A percentile compares a stretch with the other conserved stretches of the same genome.
Conservation (phyloP, 2,888 invertebrate genomes). For the Hymenopus coronatus region DNA sequence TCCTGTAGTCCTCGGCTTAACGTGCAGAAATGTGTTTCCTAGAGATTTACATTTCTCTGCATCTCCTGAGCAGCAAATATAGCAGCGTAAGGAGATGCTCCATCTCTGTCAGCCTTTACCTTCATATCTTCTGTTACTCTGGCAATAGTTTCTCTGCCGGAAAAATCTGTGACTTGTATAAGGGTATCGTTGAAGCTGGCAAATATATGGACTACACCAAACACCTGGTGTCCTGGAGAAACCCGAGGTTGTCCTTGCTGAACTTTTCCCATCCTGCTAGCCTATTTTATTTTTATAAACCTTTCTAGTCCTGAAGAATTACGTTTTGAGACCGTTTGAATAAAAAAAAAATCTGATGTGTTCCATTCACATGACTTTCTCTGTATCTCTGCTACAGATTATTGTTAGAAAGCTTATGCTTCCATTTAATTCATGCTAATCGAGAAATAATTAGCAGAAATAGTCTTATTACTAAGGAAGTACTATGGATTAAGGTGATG, state of each 20-base stretch:
- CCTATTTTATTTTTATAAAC: conserved; percentile 65
- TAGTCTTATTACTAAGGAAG: no score
- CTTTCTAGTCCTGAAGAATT: no score
- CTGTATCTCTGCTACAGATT: no score
- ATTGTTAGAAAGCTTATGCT: no score
- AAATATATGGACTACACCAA: conserved; percentile 99
- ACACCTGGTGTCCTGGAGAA: conserved; percentile 93
- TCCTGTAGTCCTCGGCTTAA: conserved; percentile 51
- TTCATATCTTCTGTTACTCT: background rate
- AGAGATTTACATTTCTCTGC: no score
- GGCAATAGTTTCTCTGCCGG: conserved; percentile 60
- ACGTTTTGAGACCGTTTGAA: no score
- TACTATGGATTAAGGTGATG: no score
- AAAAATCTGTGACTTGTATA: conserved; percentile 98
- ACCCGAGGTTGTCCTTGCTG: conserved; percentile 97
- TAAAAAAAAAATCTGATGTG: no score
- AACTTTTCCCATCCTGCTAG: conserved; percentile 95
- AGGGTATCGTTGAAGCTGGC: conserved; percentile 99
- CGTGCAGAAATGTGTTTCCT: no score
- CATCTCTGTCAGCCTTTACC: background rate
- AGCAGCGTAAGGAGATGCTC: background rate
- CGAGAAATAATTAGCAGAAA: no score
- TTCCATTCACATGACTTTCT: no score
- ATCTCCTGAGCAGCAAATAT: background rate
- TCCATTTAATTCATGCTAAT: no score